A percentile compares a stretch with the other conserved stretches of the same genome.
Evolutionary conservation across 2,797 vertebrate species (phyloP).

Genomic region (Lagocephalus sceleratus): DNA sequence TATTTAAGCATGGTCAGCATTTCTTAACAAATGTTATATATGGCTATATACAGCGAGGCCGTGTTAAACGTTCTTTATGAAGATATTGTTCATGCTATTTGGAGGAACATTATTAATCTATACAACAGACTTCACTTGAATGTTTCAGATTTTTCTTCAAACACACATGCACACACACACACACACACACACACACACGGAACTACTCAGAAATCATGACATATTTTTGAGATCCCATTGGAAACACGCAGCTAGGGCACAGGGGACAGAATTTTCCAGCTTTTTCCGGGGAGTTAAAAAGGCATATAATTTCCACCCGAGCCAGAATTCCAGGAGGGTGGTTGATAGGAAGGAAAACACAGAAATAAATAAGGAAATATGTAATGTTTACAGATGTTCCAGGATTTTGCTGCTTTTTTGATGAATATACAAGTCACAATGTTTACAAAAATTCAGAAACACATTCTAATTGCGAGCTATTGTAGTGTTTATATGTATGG

Average conservation of each 20-base stretch:
- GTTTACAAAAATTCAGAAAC: constrained; percentile 75
- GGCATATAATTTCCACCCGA: constrained; percentile 39
- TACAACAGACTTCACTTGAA: constrained; percentile 47
- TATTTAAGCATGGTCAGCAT: constrained; percentile 42
- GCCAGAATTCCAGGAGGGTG: constrained; percentile 35
- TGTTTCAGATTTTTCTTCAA: constrained; percentile 34
- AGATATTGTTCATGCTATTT: constrained; percentile 42
- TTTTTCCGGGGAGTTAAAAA: constrained; percentile 39
- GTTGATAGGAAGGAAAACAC: constrained; percentile 44
- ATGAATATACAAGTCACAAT: constrained; percentile 73
- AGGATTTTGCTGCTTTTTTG: constrained; percentile 74
- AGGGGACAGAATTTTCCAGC: constrained; percentile 22
- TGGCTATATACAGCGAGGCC: constrained; percentile 10
- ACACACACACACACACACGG: constrained; percentile 2
- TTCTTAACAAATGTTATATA: constrained; percentile 25
- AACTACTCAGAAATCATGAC: constrained; percentile 6
- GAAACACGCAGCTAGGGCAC: too few species aligned
- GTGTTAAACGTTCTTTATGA: constrained; percentile 12
- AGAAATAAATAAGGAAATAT: constrained; percentile 29
- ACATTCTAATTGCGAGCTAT: constrained; percentile 66
- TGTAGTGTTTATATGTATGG: constrained; percentile 54
- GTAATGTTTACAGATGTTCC: constrained; percentile 49
- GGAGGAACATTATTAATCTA: constrained; percentile 5
- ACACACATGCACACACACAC: constrained; percentile 3
- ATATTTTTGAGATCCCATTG: background rate